phyloP scores from a whole-genome alignment of 2,888 invertebrate genomes.

The Gortyna flavago region DNA sequence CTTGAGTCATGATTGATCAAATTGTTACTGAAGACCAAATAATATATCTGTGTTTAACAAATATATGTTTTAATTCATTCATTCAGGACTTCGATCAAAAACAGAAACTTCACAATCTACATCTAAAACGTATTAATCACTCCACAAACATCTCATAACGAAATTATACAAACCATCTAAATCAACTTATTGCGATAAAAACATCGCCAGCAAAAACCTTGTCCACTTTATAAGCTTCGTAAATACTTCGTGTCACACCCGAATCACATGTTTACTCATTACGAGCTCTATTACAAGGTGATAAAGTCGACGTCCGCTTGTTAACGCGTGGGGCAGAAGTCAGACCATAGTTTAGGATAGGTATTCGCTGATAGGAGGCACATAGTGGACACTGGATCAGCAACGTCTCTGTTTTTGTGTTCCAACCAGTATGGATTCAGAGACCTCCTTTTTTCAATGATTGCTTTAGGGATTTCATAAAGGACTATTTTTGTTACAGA shows the following conservation, averaged over 20 bases:
- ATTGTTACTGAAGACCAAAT: neutral
- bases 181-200: constrained; percentile 48
- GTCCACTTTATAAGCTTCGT: constrained; percentile 65
- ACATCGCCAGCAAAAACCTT: constrained; percentile 40
- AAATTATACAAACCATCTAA: constrained; percentile 17
- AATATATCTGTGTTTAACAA: neutral
- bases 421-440: neutral
- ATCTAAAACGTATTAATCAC: neutral
- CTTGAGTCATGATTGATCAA: neutral
- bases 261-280: constrained; percentile 23
- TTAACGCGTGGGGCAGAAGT: constrained; percentile 9
- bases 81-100: neutral
- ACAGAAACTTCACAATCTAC: neutral
- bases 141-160: constrained; percentile 1
- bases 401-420: neutral
- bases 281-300: constrained; percentile 24
- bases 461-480: neutral
- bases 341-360: constrained; percentile 69
- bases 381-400: constrained; percentile 13
- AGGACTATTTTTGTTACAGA: neutral
- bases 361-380: constrained; percentile 59
- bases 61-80: neutral
- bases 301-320: constrained; percentile 34
- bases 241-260: constrained; percentile 63
- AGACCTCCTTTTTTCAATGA: neutral